Conservation (phyloP, 2,888 invertebrate genomes). For the Ormia ochracea region DNA sequence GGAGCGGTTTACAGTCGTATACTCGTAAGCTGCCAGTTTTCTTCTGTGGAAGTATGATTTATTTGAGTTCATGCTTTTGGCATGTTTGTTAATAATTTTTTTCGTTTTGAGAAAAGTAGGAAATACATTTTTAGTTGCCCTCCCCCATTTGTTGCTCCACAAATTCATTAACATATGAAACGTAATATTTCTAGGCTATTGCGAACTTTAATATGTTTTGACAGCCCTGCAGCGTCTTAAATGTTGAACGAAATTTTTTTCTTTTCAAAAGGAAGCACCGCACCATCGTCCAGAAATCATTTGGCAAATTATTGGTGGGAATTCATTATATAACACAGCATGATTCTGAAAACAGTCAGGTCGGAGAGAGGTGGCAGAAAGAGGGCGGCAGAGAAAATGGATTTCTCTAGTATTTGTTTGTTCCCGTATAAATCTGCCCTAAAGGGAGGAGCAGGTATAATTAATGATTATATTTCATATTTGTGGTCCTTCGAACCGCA, state of each 20-base stretch:
- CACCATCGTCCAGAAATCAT: not conserved
- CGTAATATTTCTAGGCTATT: not conserved
- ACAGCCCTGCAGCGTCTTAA: not conserved
- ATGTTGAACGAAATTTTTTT: too few relatives aligned
- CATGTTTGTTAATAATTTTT: slow-evolving; percentile 16
- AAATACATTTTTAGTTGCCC: not conserved
- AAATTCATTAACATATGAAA: not conserved
- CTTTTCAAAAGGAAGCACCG: not conserved
- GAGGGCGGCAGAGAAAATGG: too few relatives aligned
- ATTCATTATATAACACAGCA: too few relatives aligned
- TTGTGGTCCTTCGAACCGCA: too few relatives aligned
- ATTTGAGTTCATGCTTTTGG: slow-evolving; percentile 35
- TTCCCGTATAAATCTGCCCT: too few relatives aligned
- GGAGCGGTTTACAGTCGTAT: not conserved
- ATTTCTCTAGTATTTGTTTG: too few relatives aligned
- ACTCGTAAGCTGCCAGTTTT: not conserved
- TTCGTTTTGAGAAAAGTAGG: not conserved
- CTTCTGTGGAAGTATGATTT: slow-evolving; percentile 17
- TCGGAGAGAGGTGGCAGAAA: too few relatives aligned
- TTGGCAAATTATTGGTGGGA: not conserved
- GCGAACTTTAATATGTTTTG: not conserved
- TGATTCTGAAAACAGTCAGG: too few relatives aligned
- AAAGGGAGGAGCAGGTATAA: too few relatives aligned
- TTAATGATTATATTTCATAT: too few relatives aligned
- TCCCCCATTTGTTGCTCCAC: slow-evolving; percentile 5